These are phyloP conservation scores for Ischnus inquisitorius DNA, from an alignment of 2,888 invertebrate species.

Conservation along the genomic window DNA sequence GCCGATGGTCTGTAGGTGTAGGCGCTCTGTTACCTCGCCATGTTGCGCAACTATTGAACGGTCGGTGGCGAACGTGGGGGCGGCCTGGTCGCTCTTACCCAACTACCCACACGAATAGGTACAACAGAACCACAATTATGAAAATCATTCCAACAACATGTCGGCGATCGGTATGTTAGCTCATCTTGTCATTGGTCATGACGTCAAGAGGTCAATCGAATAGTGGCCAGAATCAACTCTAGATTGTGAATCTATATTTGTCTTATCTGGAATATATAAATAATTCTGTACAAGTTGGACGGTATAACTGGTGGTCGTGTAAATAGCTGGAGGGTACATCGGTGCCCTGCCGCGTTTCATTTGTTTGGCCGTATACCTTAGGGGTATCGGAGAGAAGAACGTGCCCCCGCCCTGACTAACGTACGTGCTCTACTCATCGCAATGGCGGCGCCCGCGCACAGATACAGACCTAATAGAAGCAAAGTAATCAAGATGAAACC, in stretches of 20 bases:
- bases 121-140: slow-evolving; percentile 7
- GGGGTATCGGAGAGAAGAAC: slow-evolving; percentile 79
- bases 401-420: slow-evolving; percentile 73
- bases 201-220: slow-evolving; percentile 7
- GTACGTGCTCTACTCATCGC: slow-evolving; percentile 47
- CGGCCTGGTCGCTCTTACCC: slow-evolving; percentile 7
- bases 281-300: neutral
- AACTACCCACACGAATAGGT: slow-evolving; percentile 24
- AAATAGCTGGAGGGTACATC: slow-evolving; percentile 22
- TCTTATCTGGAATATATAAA: neutral
- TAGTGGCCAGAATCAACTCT: neutral
- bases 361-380: slow-evolving; percentile 81
- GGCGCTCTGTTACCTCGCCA: slow-evolving; percentile 65
- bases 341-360: slow-evolving; percentile 74
- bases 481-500: slow-evolving; percentile 84
- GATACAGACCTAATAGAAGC: slow-evolving; percentile 82
- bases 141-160: slow-evolving; percentile 9
- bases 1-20: slow-evolving; percentile 7
- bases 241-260: neutral
- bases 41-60: slow-evolving; percentile 71
- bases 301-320: neutral
- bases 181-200: neutral
- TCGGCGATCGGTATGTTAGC: slow-evolving; percentile 5
- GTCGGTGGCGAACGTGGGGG: slow-evolving; percentile 54
- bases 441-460: slow-evolving; percentile 72